These are phyloP conservation scores for Rhinella marina DNA, from an alignment of 2,797 vertebrate species.

Conservation along the genomic window DNA sequence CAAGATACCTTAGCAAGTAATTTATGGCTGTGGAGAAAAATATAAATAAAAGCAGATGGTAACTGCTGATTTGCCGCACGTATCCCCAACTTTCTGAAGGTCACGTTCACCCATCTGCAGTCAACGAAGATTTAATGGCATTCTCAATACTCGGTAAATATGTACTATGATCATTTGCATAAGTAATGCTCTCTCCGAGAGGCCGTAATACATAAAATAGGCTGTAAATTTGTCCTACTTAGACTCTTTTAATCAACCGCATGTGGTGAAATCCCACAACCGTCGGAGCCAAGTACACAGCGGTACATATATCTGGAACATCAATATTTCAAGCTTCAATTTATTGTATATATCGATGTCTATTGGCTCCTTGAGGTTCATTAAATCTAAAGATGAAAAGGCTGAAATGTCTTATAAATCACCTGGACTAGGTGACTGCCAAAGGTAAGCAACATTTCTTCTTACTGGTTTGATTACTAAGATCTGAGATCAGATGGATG, in stretches of 20 bases:
- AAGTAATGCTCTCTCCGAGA: neutral
- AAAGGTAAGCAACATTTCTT: too few species aligned
- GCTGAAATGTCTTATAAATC: neutral
- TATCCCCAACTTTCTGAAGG: neutral
- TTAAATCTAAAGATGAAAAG: neutral
- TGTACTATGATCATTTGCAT: neutral
- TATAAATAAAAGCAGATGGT: slow-evolving; percentile 27
- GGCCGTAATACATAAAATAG: neutral
- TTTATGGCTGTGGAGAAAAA: neutral
- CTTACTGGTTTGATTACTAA: too few species aligned
- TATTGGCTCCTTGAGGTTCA: neutral
- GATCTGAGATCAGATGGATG: too few species aligned
- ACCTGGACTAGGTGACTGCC: neutral
- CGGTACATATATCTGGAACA: neutral
- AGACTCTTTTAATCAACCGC: slow-evolving; percentile 5
- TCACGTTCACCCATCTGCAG: neutral
- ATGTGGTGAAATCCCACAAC: neutral
- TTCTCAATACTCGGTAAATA: neutral
- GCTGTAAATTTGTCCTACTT: slow-evolving; percentile 20
- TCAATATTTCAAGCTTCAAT: neutral
- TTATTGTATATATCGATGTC: neutral
- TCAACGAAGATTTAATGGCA: neutral
- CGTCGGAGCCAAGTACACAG: neutral
- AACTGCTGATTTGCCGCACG: neutral
- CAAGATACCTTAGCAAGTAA: neutral